phyloP scores from a whole-genome alignment of 2,888 invertebrate species.

The Ophonus ardosiacus region DNA sequence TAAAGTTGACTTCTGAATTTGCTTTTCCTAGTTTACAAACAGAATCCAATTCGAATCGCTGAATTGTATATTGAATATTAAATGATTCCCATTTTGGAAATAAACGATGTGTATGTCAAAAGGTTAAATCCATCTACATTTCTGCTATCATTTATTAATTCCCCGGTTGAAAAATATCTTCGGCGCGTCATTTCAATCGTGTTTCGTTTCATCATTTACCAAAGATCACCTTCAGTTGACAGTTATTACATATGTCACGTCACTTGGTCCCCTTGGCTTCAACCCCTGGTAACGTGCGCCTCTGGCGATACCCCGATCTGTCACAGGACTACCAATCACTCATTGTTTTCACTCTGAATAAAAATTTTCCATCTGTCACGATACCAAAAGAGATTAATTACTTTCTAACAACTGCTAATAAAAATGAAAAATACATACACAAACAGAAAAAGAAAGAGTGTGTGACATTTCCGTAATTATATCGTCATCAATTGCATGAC shows the following conservation, averaged over 20 bases:
- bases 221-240: slow-evolving; percentile 59
- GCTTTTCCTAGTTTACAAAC: too few species aligned
- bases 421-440: slow-evolving; percentile 14
- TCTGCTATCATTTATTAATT: slow-evolving; percentile 47
- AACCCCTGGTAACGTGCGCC: slow-evolving; percentile 41
- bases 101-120: neutral
- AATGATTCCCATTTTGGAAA: neutral
- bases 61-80: too few species aligned
- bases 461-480: too few species aligned
- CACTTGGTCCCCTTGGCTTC: slow-evolving; percentile 32
- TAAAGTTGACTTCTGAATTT: too few species aligned
- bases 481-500: too few species aligned
- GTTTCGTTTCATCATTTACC: slow-evolving; percentile 59
- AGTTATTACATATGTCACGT: slow-evolving; percentile 59
- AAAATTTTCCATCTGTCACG: slow-evolving; percentile 39
- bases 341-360: slow-evolving; percentile 41
- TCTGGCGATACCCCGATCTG: slow-evolving; percentile 26
- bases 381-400: slow-evolving; percentile 26
- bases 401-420: slow-evolving; percentile 42
- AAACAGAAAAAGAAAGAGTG: too few species aligned
- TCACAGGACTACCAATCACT: slow-evolving; percentile 20
- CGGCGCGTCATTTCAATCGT: slow-evolving; percentile 43
- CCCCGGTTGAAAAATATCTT: slow-evolving; percentile 50
- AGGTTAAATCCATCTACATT: neutral
- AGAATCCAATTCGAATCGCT: too few species aligned